These are phyloP conservation scores for Platorchestia sp. DNA, from an alignment of 1,140 invertebrate species.

Conservation along the genomic window DNA sequence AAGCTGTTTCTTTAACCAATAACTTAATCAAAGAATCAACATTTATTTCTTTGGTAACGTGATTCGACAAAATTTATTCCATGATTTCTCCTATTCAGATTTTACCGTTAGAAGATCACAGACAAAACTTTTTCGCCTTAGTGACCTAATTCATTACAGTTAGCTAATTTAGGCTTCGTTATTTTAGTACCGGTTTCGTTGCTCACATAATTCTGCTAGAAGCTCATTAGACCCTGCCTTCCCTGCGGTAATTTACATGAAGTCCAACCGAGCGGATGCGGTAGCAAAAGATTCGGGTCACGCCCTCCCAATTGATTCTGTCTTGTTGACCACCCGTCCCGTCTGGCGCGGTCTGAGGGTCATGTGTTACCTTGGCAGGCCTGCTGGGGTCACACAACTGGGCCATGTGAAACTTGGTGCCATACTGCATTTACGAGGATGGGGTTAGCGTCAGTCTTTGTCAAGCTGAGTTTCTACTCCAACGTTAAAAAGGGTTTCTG, in stretches of 20 bases:
- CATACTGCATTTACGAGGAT: not conserved
- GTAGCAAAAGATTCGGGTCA: not conserved
- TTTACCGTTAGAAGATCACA: not conserved
- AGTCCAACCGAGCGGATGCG: not conserved
- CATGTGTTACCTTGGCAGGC: not conserved
- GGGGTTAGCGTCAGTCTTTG: not conserved
- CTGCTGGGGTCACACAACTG: not conserved
- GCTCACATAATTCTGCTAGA: not conserved
- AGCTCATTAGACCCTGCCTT: not conserved
- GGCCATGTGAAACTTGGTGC: not conserved
- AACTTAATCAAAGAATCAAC: no score
- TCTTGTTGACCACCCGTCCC: not conserved
- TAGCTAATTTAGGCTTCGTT: not conserved
- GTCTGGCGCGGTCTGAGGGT: not conserved
- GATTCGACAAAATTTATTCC: not conserved
- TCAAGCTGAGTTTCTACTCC: not conserved
- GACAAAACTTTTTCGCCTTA: not conserved
- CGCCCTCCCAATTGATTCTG: not conserved
- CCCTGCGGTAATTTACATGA: not conserved
- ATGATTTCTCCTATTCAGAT: not conserved
- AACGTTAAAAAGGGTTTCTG: not conserved
- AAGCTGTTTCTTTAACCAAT: no score
- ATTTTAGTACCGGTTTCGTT: not conserved
- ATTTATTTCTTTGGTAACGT: no score
- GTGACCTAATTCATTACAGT: not conserved